Conservation (phyloP, 2,797 vertebrate species). For the Diceros bicornis region DNA sequence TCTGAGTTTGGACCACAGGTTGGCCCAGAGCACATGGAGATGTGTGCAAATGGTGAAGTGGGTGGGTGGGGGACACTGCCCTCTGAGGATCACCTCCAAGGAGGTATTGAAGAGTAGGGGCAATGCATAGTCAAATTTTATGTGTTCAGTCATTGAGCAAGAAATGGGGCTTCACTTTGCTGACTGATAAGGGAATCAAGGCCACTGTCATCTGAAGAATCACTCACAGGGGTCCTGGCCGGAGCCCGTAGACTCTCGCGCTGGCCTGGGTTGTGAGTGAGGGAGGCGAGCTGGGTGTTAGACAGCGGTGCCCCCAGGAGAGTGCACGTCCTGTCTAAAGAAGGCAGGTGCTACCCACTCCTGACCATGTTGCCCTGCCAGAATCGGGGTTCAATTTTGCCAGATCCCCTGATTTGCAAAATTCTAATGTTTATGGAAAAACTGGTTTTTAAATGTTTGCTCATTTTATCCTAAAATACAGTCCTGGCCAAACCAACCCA, state of each 20-base stretch:
- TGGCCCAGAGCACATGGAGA: neutral
- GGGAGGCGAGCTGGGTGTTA: neutral
- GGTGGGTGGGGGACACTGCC: neutral
- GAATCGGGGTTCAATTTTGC: neutral
- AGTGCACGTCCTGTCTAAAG: rapidly evolving
- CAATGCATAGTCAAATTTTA: neutral
- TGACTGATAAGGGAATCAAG: neutral
- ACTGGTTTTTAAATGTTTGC: neutral
- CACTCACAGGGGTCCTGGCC: neutral
- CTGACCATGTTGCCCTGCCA: neutral
- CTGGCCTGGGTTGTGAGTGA: neutral
- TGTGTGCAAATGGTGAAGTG: neutral
- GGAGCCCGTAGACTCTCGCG: neutral
- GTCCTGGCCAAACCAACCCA: neutral
- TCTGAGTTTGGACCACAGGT: neutral
- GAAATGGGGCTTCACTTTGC: slow-evolving; percentile 6
- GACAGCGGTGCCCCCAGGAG: rapidly evolving
- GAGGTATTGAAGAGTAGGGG: neutral
- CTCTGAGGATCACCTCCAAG: neutral
- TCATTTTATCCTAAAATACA: neutral
- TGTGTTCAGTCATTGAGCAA: neutral
- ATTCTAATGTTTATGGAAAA: slow-evolving; percentile 6
- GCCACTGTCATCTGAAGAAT: neutral
- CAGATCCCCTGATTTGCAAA: neutral
- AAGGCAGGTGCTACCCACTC: neutral